phyloP scores from a whole-genome alignment of 2,797 vertebrate species.

The Rhincodon typus region DNA sequence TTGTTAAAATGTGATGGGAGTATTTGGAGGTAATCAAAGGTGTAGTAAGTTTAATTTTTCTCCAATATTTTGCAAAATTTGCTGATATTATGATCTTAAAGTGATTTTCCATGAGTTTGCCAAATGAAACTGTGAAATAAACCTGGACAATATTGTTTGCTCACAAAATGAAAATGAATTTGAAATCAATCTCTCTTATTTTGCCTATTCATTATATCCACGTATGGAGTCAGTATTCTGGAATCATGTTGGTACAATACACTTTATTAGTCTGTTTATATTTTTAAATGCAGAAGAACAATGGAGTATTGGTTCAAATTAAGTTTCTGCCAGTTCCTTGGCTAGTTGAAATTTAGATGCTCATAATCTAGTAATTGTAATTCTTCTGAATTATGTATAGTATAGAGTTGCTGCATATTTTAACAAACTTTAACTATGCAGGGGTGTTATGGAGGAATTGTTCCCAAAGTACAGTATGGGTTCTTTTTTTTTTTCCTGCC shows the following conservation, averaged over 20 bases:
- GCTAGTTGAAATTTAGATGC: not conserved
- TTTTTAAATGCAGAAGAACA: not conserved
- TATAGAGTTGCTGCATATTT: not conserved
- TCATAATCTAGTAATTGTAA: not conserved
- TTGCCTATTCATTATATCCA: not conserved
- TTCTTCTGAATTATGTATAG: not conserved
- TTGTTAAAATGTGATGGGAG: not conserved
- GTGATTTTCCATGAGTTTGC: not conserved
- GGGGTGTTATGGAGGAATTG: not conserved
- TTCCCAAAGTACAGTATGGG: not conserved
- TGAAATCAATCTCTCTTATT: not conserved
- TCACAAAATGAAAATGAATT: not conserved
- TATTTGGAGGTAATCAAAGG: not conserved
- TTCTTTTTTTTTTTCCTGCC: not conserved
- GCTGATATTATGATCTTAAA: not conserved
- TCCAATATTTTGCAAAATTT: not conserved
- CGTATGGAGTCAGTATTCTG: not conserved
- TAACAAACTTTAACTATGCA: not conserved
- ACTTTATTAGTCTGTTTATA: not conserved
- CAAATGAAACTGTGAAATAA: not conserved
- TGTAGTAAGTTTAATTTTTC: not conserved
- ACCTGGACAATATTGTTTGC: not conserved
- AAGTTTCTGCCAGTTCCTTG: not conserved
- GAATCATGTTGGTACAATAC: not conserved
- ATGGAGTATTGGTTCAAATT: not conserved